These are phyloP conservation scores for Hirtodrosophila trivittata DNA, from an alignment of 2,888 invertebrate genomes.

Conservation along the genomic window DNA sequence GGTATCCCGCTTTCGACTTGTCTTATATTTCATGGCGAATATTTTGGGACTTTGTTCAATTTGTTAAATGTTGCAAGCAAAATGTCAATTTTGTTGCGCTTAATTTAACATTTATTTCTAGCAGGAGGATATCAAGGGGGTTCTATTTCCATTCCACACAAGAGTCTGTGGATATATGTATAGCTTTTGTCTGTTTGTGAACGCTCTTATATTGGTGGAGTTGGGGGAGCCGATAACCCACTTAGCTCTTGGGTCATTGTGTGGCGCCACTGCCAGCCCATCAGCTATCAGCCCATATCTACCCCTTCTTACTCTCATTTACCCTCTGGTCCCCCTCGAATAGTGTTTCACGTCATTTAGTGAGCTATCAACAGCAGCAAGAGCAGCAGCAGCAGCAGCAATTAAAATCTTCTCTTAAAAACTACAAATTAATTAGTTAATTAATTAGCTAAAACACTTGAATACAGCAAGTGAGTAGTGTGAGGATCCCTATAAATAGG, in stretches of 20 bases:
- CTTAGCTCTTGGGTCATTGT: slow-evolving; percentile 42
- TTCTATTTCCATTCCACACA: no score
- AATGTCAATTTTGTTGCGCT: slow-evolving; percentile 57
- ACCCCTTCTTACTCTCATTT: background rate
- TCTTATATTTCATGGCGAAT: background rate
- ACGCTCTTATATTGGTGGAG: no score
- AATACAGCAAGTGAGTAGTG: slow-evolving; percentile 40
- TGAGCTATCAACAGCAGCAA: slow-evolving; percentile 58
- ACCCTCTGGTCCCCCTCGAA: background rate
- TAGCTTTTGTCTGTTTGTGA: no score
- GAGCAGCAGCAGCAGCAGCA: slow-evolving; percentile 36
- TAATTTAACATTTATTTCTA: slow-evolving; percentile 59
- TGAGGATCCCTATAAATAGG: slow-evolving; percentile 60
- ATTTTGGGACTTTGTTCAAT: slow-evolving; percentile 27
- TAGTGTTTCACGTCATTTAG: slow-evolving; percentile 21
- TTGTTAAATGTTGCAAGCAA: slow-evolving; percentile 61
- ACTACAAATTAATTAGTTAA: slow-evolving; percentile 81
- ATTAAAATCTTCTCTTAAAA: slow-evolving; percentile 75
- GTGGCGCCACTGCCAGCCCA: slow-evolving; percentile 36
- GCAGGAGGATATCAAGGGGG: slow-evolving; percentile 20
- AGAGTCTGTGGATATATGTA: no score
- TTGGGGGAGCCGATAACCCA: slow-evolving; percentile 40
- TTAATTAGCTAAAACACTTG: slow-evolving; percentile 79
- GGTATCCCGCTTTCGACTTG: background rate
- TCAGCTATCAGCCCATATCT: background rate